Evolutionary conservation across 2,888 invertebrate species (phyloP).

Genomic region (Microctonus aethiopoides): DNA sequence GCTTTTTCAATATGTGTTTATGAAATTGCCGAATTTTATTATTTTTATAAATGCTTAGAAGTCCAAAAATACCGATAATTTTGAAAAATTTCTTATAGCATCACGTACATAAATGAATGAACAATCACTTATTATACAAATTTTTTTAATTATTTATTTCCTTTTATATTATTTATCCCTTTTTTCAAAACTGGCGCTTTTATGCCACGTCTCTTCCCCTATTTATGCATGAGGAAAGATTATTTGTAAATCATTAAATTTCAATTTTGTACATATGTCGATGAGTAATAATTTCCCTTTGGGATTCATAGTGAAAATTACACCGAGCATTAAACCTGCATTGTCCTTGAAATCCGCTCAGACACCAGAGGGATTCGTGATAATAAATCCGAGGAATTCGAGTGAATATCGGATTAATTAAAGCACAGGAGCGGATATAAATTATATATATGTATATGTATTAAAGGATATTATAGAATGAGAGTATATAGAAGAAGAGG

Average conservation of each 20-base stretch:
- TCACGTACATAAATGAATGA: too few species aligned
- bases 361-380: background rate
- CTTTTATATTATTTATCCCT: too few species aligned
- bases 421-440: conserved; percentile 11
- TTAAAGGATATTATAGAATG: conserved; percentile 4
- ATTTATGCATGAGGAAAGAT: too few species aligned
- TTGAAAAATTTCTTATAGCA: too few species aligned
- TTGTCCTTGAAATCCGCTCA: background rate
- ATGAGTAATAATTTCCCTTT: background rate
- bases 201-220: too few species aligned
- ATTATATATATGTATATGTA: background rate
- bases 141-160: too few species aligned
- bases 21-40: too few species aligned
- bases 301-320: background rate
- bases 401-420: conserved; percentile 22
- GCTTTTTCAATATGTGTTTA: too few species aligned
- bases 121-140: too few species aligned
- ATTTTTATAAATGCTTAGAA: too few species aligned
- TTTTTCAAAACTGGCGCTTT: too few species aligned
- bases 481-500: background rate
- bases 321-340: background rate
- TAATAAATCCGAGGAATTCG: conserved; percentile 22
- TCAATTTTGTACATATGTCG: background rate
- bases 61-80: too few species aligned
- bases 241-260: background rate